Base-by-base conservation (phyloP, 1,140 invertebrate genomes). In the Heliothis virescens region DNA sequence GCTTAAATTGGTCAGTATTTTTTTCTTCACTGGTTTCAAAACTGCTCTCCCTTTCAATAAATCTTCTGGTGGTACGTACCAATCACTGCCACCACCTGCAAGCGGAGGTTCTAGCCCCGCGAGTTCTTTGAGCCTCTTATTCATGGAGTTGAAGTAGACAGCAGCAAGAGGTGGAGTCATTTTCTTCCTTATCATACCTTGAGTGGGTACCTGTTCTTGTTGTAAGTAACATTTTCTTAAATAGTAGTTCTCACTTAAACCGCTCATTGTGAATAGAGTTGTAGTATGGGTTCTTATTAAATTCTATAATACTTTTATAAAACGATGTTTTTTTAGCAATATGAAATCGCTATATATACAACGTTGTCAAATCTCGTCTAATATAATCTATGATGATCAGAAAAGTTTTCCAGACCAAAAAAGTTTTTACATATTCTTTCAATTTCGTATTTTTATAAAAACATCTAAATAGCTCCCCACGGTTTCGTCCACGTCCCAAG, bases 131-230 rank as follows among this genome's bases (percentile, higher is more conserved):
- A 90, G 72, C 71, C 90, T 91, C 11, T 83, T 83, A 1, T 80
- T 86, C 92, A 94, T 92, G 0, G 89, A 90, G 75, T 93, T 92
- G 83, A 93, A 94, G 53, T 91, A 93, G n/a, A 94, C 86, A 16
- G 88, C 82, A 1, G 92, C 91, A 0, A 94, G 81, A 0, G 83
- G 53, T 10, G 86, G 83, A 16, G 85, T 77, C 92, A 94, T 94
- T 67, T 86, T 89, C 0, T 90, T 82, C 53, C 84, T 92, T 80
- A 94, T 94, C 4, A 89, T 80, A 47, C 84, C 89, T 73, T 91
- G 91, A n/a, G 91, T 93, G 16, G 92, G 92, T 12, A 94, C 92
- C 62, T 88, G 81, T 15, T 91, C 85, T 15, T 65, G 81, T 71
- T 91, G 80, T 12, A 92, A 79, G 76, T 85, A 93, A 83, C 86